These are phyloP conservation scores for Ips typographus DNA, from an alignment of 1,140 invertebrate genomes.

Conservation along the genomic window DNA sequence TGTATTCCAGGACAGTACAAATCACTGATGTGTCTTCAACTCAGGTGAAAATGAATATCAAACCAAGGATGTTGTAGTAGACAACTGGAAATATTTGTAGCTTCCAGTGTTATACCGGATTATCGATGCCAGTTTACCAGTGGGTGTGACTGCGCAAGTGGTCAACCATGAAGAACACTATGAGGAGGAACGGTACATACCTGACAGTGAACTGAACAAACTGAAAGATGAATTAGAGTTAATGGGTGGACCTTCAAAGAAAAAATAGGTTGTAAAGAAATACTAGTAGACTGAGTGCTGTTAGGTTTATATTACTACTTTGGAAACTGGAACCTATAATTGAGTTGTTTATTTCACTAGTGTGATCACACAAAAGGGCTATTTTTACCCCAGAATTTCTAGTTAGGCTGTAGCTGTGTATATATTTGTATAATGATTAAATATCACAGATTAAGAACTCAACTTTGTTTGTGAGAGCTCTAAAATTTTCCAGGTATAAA, in stretches of 20 bases:
- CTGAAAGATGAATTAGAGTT: slow-evolving; percentile 68
- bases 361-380: too few relatives aligned
- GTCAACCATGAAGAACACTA: slow-evolving; percentile 61
- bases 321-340: neutral
- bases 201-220: slow-evolving; percentile 74
- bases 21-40: slow-evolving; percentile 51
- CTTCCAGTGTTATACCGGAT: slow-evolving; percentile 68
- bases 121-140: slow-evolving; percentile 69
- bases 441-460: too few relatives aligned
- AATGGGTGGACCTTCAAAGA: slow-evolving; percentile 59
- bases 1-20: slow-evolving; percentile 79
- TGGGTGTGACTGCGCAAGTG: slow-evolving; percentile 70
- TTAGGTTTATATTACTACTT: neutral
- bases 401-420: slow-evolving; percentile 6
- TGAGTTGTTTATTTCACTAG: too few relatives aligned
- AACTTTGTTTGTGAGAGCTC: too few relatives aligned
- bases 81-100: slow-evolving; percentile 38
- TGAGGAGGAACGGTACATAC: slow-evolving; percentile 71
- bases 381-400: too few relatives aligned
- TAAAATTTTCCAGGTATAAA: too few relatives aligned
- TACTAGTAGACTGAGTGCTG: neutral
- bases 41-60: slow-evolving; percentile 35
- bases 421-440: too few relatives aligned
- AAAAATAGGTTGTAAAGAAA: slow-evolving; percentile 41
- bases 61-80: too few relatives aligned